A percentile compares a stretch with the other conserved stretches of the same genome.
These are phyloP conservation scores for Alaudala cheleensis DNA, from an alignment of 2,113 vertebrate species.

Conservation along the genomic window DNA sequence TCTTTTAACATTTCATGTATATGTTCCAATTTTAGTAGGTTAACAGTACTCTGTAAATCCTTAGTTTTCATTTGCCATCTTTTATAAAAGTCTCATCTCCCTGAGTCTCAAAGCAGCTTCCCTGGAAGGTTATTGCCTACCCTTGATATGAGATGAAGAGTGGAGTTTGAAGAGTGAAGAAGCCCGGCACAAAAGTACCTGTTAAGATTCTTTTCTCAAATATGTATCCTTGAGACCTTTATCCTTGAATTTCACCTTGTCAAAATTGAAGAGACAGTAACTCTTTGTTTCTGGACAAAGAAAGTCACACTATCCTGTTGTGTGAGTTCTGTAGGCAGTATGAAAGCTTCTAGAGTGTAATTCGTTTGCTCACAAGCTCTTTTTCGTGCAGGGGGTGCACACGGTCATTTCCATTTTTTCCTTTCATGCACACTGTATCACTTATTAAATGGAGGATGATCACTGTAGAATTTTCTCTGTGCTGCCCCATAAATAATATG, in stretches of 20 bases:
- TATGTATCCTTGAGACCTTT: not conserved
- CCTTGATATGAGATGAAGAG: not conserved
- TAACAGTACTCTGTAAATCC: not conserved
- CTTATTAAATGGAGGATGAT: conserved; percentile 10
- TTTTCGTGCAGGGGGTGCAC: not conserved
- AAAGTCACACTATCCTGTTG: not conserved
- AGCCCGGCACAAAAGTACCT: not conserved
- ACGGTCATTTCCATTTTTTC: not conserved
- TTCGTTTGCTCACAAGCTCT: not conserved
- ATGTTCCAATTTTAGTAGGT: not conserved
- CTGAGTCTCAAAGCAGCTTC: not conserved
- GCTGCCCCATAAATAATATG: conserved; percentile 34
- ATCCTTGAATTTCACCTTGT: not conserved
- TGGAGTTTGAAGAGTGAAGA: not conserved
- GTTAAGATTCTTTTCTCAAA: not conserved
- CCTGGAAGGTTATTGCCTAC: not conserved
- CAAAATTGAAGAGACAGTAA: not conserved
- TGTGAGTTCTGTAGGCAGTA: not conserved
- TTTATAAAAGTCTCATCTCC: not conserved
- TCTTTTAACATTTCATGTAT: not conserved
- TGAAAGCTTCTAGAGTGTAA: not conserved
- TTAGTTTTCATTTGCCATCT: not conserved
- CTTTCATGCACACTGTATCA: not conserved
- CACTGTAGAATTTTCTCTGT: conserved; percentile 8
- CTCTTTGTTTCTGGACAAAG: not conserved